Evolutionary conservation across 2,888 invertebrate species (phyloP).

Genomic region (Mythimna ferrago): DNA sequence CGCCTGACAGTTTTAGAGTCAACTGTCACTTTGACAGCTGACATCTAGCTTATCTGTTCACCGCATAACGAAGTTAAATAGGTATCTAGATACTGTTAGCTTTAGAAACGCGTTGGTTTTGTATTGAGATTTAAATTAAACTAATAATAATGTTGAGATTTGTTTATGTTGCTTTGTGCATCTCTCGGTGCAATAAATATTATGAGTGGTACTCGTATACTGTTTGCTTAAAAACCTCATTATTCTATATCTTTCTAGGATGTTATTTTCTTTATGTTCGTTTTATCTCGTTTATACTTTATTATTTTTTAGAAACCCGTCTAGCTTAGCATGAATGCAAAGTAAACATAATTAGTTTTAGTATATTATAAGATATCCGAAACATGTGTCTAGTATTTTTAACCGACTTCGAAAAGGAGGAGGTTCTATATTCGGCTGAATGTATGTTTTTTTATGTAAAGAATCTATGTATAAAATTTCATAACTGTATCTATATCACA

Average conservation of each 20-base stretch:
- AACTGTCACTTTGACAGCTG: slow-evolving; percentile 27
- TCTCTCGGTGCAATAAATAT: not conserved
- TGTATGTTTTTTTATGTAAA: too few relatives aligned
- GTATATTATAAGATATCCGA: too few relatives aligned
- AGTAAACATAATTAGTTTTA: too few relatives aligned
- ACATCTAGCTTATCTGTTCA: slow-evolving; percentile 18
- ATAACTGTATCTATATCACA: too few relatives aligned
- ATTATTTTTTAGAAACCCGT: too few relatives aligned
- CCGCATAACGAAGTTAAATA: slow-evolving; percentile 27
- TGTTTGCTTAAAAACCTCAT: slow-evolving; percentile 16
- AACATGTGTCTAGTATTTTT: too few relatives aligned
- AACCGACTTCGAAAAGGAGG: too few relatives aligned
- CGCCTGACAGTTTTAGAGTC: slow-evolving; percentile 21
- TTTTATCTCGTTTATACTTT: too few relatives aligned
- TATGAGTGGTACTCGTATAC: not conserved
- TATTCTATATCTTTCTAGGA: not conserved
- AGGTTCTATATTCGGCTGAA: too few relatives aligned
- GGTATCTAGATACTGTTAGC: slow-evolving; percentile 1
- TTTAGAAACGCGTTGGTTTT: slow-evolving; percentile 18
- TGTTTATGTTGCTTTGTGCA: slow-evolving; percentile 38
- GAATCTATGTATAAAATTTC: too few relatives aligned
- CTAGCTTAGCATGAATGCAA: too few relatives aligned
- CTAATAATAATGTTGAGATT: not conserved
- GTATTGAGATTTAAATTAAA: slow-evolving; percentile 42
- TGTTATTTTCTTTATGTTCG: not conserved